These are phyloP conservation scores for Channa striata DNA, from an alignment of 2,797 vertebrate species.

Conservation along the genomic window DNA sequence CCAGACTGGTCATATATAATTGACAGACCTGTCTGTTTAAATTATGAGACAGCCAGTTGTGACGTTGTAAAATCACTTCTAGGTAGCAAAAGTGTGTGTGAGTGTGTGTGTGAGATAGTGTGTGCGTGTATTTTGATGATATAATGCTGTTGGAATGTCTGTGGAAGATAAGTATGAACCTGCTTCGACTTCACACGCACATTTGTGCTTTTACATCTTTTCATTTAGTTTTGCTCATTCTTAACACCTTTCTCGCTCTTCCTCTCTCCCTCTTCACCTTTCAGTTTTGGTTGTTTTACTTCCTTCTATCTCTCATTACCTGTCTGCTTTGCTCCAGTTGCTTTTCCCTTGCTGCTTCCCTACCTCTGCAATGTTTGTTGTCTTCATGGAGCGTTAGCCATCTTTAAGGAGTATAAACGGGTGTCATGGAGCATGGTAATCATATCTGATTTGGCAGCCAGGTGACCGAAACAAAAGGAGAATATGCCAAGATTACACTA, in stretches of 20 bases:
- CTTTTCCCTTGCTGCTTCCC: neutral
- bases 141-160: constrained; percentile 31
- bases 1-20: constrained; percentile 47
- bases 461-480: constrained; percentile 49
- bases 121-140: constrained; percentile 3
- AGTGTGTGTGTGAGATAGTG: neutral
- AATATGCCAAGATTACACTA: constrained; percentile 7
- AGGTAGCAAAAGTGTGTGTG: neutral
- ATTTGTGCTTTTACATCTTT: neutral
- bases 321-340: neutral
- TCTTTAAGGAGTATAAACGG: constrained; percentile 61
- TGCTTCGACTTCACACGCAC: constrained; percentile 21
- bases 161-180: constrained; percentile 37
- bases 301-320: constrained; percentile 10
- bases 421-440: constrained; percentile 67
- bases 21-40: constrained; percentile 60
- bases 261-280: neutral
- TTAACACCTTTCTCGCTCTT: neutral
- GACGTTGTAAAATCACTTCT: constrained; percentile 23
- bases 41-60: constrained; percentile 50
- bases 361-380: constrained; percentile 65
- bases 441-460: constrained; percentile 74
- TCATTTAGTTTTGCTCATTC: neutral
- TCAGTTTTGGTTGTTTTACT: constrained; percentile 28
- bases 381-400: constrained; percentile 70